Base-by-base conservation (phyloP, 2,797 vertebrate species). In the Babyrousa celebensis region DNA sequence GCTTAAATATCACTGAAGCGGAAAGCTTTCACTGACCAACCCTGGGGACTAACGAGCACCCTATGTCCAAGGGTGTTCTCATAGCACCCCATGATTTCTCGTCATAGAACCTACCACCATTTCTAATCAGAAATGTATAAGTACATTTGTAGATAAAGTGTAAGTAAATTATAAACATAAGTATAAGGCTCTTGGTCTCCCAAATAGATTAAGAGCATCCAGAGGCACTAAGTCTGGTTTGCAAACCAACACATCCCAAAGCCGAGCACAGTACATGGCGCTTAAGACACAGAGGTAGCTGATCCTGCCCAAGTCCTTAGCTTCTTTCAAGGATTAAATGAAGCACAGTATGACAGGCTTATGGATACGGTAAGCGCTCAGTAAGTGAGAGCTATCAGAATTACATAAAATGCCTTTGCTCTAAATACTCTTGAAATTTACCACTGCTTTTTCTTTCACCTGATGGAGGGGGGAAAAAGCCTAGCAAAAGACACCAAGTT, bases 401-500 rank as follows among this genome's bases (percentile, higher is more conserved):
- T 58, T 56, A 74, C 1, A 9, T 36, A 27, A 62, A 90, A 94
- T 15, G 40, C 36, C 52, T 56, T 70, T 21, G 2, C 65, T 90
- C 77, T 75, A 79, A 92, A 82, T 52, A 85, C 12, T 62, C 6
- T 54, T 83, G 78, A 91, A 91, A 97, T 77, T 70, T 79, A 75
- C 36, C 25, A 78, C 14, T 16, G 68, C 67, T 68, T 72, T 87
- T 94, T 92, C 85, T 83, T 71, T 77, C 68, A 79, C 70, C 92
- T 89, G 82, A 78, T 27, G 62, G 32, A 15, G 43, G 25, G 25
- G 20, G 16, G 7, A 14, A 43, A 43, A 68, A 91, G 48, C 32
- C 40, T 36, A 23, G 67, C 60, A 92, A 92, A 95, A 96, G 94
- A 96, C 78, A 85, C 79, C 62, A 92, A 86, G 36, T 10, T 78